phyloP scores from a whole-genome alignment of 2,113 vertebrate genomes.

The Indri indri region DNA sequence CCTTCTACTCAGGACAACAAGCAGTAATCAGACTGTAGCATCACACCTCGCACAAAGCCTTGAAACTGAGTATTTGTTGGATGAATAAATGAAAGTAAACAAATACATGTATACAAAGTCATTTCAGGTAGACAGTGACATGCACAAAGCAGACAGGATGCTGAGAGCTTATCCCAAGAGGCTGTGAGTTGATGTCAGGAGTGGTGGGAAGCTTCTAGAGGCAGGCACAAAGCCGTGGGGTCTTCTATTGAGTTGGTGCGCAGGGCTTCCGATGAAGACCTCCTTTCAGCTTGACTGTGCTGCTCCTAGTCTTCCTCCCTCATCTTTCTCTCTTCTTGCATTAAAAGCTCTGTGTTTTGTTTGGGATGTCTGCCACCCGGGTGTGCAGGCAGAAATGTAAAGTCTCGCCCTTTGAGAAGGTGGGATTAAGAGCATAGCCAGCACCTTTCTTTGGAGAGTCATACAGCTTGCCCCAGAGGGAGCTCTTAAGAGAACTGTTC shows the following conservation, averaged over 20 bases:
- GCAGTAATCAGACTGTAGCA: background rate
- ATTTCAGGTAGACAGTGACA: background rate
- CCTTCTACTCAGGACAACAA: background rate
- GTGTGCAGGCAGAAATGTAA: background rate
- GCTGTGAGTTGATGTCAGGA: accelerated
- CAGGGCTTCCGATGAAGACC: background rate
- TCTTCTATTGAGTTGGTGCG: slow-evolving; percentile 48
- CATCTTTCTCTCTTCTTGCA: background rate
- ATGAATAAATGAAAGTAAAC: background rate
- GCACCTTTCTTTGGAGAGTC: background rate
- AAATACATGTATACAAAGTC: background rate
- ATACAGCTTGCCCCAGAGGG: background rate
- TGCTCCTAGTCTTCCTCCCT: slow-evolving; percentile 26
- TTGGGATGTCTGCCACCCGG: background rate
- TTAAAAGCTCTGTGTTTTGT: background rate
- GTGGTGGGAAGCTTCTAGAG: background rate
- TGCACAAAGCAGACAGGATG: background rate
- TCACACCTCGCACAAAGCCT: background rate
- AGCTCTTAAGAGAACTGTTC: slow-evolving; percentile 1
- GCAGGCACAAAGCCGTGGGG: background rate
- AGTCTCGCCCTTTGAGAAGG: background rate
- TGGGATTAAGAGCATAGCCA: background rate
- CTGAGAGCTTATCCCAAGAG: background rate
- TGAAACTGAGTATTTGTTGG: background rate
- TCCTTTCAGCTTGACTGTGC: slow-evolving; percentile 49